These are phyloP conservation scores for Nomada flava DNA, from an alignment of 2,888 invertebrate species.

Conservation along the genomic window DNA sequence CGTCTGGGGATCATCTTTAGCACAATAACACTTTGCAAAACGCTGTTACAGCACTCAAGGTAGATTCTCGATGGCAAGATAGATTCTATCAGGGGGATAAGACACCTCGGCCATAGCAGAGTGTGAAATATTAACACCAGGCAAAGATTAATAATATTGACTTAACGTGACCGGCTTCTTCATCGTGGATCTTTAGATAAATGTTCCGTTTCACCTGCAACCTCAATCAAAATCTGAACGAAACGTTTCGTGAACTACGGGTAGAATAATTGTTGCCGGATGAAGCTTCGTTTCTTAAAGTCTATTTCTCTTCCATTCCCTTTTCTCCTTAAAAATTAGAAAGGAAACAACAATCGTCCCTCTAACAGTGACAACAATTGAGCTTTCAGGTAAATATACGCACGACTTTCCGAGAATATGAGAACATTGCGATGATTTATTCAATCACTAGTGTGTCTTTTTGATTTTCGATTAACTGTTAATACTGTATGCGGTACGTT, in stretches of 20 bases:
- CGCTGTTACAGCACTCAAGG: not conserved
- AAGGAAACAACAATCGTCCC: slow-evolving; percentile 16
- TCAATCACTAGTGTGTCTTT: not conserved
- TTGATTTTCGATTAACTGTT: slow-evolving; percentile 3
- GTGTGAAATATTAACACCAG: not conserved
- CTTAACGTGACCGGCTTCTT: slow-evolving; percentile 7
- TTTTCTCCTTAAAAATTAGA: not conserved
- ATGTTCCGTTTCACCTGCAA: slow-evolving; percentile 14
- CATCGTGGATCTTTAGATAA: slow-evolving; percentile 10
- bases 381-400: slow-evolving; percentile 20
- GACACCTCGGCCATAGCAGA: not conserved
- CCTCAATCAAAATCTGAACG: not conserved
- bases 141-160: slow-evolving; percentile 35
- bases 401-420: slow-evolving; percentile 32
- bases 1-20: not conserved
- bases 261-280: slow-evolving; percentile 24
- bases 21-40: not conserved
- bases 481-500: slow-evolving; percentile 28
- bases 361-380: slow-evolving; percentile 36
- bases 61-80: no score
- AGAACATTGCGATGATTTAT: slow-evolving; percentile 1
- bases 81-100: not conserved
- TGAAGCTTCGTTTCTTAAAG: slow-evolving; percentile 6
- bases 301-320: not conserved
- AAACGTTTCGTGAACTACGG: slow-evolving; percentile 7